These are phyloP conservation scores for Antechinus flavipes DNA, from an alignment of 2,113 vertebrate species.

Conservation along the genomic window DNA sequence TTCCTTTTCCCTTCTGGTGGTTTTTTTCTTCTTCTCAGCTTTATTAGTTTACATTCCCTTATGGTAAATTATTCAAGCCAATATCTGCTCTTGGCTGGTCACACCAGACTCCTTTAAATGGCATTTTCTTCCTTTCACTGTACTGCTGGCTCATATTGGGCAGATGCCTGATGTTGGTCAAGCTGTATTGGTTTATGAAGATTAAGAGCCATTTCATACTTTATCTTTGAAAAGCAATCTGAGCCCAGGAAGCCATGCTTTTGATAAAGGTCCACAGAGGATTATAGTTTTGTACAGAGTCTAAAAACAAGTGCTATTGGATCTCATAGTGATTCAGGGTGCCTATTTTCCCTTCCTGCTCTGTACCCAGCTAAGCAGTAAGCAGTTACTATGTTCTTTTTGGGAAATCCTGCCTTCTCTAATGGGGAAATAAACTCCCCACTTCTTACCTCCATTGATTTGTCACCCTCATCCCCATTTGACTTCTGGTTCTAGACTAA, in stretches of 20 bases:
- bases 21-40: slow-evolving; percentile 41
- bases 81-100: slow-evolving; percentile 47
- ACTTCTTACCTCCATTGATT: neutral
- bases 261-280: neutral
- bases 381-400: neutral
- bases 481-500: neutral
- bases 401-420: neutral
- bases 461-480: neutral
- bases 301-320: neutral
- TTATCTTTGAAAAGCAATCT: neutral
- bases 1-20: slow-evolving; percentile 61
- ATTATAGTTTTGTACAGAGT: neutral
- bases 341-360: neutral
- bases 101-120: slow-evolving; percentile 17
- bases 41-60: slow-evolving; percentile 65
- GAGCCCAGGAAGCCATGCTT: neutral
- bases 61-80: slow-evolving; percentile 47
- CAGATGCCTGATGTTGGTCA: slow-evolving; percentile 15
- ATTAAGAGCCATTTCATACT: neutral
- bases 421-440: neutral
- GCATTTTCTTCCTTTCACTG: slow-evolving; percentile 21
- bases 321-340: neutral
- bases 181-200: neutral
- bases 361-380: neutral
- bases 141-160: slow-evolving; percentile 8